Conservation (phyloP, 1,140 invertebrate genomes). For the Melanaphis sacchari region DNA sequence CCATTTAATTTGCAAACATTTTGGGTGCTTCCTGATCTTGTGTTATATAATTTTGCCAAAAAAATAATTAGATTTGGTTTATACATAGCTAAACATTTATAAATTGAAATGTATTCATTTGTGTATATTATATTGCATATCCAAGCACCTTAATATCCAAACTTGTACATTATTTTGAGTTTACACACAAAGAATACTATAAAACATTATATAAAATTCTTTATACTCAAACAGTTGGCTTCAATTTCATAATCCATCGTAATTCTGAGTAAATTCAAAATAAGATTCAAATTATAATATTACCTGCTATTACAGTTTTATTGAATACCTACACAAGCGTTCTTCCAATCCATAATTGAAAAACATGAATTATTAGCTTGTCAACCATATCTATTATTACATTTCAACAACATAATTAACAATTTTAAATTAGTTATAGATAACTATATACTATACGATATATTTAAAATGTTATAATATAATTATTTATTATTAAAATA, state of each 20-base stretch:
- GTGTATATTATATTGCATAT: constrained; percentile 4
- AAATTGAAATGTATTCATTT: background rate
- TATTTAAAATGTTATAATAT: background rate
- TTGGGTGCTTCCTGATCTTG: background rate
- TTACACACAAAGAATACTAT: background rate
- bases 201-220: background rate
- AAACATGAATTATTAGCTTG: background rate
- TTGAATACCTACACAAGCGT: background rate
- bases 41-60: background rate
- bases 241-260: background rate
- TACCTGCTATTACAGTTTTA: background rate
- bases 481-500: background rate
- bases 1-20: background rate
- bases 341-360: background rate
- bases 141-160: background rate
- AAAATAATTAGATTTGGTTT: background rate
- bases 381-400: constrained; percentile 18
- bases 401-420: background rate
- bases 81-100: background rate
- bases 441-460: background rate
- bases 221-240: background rate
- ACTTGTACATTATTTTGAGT: background rate
- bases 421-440: background rate
- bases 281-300: background rate
- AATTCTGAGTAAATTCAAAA: background rate